Percentiles rank a stretch among this genome's conserved stretches.
These are phyloP conservation scores for Dicrostonyx torquatus DNA, from an alignment of 2,797 vertebrate genomes.

Conservation along the genomic window DNA sequence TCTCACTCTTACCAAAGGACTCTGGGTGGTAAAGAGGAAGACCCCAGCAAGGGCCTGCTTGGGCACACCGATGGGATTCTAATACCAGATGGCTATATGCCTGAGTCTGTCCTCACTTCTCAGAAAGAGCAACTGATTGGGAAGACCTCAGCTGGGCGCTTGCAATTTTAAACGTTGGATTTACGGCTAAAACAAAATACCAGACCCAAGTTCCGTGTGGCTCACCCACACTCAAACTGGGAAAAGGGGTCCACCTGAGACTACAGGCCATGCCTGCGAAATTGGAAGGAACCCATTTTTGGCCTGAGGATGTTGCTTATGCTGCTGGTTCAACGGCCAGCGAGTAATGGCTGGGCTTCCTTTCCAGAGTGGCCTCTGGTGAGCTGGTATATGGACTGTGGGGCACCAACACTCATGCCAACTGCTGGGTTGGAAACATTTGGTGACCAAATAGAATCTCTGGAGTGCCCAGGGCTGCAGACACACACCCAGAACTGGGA, in stretches of 20 bases:
- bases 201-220: neutral
- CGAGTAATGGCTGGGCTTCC: neutral
- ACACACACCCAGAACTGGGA: neutral
- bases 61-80: neutral
- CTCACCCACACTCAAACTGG: neutral
- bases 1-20: neutral
- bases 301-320: neutral
- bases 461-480: neutral
- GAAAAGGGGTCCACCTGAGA: neutral
- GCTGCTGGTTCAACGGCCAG: constrained; percentile 19
- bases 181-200: neutral
- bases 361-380: constrained; percentile 6
- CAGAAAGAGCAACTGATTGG: neutral
- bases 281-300: neutral
- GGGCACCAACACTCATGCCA: neutral
- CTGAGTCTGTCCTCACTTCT: neutral
- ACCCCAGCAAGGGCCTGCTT: neutral
- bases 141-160: neutral
- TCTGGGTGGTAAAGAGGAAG: neutral
- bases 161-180: neutral
- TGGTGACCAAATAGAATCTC: neutral
- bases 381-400: neutral
- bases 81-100: neutral
- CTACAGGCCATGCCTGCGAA: neutral
- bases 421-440: neutral